Evolutionary conservation across 2,113 vertebrate genomes (phyloP).

Genomic region (Platycercus adscitus): DNA sequence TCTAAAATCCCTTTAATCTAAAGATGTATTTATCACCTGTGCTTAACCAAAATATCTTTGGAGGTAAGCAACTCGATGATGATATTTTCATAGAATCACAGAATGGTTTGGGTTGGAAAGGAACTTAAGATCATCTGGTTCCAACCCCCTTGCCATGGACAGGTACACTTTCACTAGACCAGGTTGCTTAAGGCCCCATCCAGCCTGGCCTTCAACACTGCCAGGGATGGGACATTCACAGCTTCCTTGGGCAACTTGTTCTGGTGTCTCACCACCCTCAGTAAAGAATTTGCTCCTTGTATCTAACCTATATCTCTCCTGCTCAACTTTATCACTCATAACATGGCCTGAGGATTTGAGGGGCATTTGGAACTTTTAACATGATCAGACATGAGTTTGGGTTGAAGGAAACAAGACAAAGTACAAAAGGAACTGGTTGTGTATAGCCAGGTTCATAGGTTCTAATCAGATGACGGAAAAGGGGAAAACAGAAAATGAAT

Average conservation of each 20-base stretch:
- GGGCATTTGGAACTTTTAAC: background rate
- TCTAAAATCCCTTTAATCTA: background rate
- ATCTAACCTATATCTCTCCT: background rate
- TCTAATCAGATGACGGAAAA: background rate
- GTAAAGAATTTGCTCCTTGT: background rate
- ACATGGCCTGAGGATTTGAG: background rate
- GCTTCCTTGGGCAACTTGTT: background rate
- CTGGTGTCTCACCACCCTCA: background rate
- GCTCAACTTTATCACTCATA: background rate
- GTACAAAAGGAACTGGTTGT: background rate
- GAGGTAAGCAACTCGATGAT: background rate
- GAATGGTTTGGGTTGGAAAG: background rate
- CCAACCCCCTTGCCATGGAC: background rate
- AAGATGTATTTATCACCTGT: background rate
- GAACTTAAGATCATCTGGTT: background rate
- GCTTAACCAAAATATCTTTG: background rate
- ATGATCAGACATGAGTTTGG: background rate
- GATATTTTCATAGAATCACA: background rate
- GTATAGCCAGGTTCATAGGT: background rate
- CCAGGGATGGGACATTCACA: background rate
- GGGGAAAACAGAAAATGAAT: background rate
- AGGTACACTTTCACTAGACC: background rate
- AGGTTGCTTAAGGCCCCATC: background rate
- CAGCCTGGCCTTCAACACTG: background rate
- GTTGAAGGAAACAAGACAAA: background rate